Evolutionary conservation across 1,140 invertebrate species (phyloP).

Genomic region (Odontomachus brunneus): DNA sequence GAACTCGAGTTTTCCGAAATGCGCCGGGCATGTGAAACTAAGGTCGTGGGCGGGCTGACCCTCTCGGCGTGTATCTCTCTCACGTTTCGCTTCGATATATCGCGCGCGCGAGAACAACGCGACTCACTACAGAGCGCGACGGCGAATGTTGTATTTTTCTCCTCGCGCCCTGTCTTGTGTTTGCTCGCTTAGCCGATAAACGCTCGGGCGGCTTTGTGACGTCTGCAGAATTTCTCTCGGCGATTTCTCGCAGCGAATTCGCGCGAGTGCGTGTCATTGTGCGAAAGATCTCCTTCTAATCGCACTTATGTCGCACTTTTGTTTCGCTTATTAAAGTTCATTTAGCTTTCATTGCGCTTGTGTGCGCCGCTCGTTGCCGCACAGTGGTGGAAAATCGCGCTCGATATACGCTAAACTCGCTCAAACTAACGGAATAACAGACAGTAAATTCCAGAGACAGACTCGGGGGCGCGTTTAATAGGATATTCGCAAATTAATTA

Average conservation of each 20-base stretch:
- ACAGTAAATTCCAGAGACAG: conserved; percentile 10
- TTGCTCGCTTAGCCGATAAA: conserved; percentile 47
- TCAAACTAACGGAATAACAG: too few relatives aligned
- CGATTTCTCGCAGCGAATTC: conserved; percentile 16
- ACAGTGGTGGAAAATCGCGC: too few relatives aligned
- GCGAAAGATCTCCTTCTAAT: too few relatives aligned
- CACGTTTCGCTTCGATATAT: conserved; percentile 60
- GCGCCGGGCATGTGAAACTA: conserved; percentile 74
- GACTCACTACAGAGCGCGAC: not conserved
- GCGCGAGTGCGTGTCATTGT: not conserved
- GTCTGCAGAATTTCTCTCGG: conserved; percentile 2
- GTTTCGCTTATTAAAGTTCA: too few relatives aligned
- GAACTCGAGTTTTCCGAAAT: conserved; percentile 74
- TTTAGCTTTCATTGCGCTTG: too few relatives aligned
- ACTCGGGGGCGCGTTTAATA: not conserved
- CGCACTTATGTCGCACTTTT: too few relatives aligned
- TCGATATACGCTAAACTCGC: too few relatives aligned
- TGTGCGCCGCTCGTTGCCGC: too few relatives aligned
- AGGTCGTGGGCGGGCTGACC: conserved; percentile 64
- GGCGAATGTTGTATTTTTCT: conserved; percentile 55
- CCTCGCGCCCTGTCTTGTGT: conserved; percentile 16
- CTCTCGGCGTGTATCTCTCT: conserved; percentile 72
- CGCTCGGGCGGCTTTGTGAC: conserved; percentile 16
- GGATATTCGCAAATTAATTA: conserved; percentile 28
- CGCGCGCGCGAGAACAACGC: conserved; percentile 35